Evolutionary conservation across 2,888 invertebrate species (phyloP).

Genomic region (Mythimna ferrago): DNA sequence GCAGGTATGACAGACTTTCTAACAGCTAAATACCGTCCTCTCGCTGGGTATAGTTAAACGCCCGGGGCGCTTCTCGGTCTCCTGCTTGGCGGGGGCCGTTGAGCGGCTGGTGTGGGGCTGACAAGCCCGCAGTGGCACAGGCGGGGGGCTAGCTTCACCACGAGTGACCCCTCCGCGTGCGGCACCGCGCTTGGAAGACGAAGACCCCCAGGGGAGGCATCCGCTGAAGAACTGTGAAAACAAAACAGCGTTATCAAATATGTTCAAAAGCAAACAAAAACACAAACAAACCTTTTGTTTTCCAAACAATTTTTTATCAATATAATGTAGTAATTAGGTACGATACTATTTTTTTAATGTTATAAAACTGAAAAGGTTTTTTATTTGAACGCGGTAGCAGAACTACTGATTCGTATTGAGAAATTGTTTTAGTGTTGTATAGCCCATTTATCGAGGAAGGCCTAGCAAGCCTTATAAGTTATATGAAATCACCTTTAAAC

Average conservation of each 20-base stretch:
- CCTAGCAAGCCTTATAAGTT: no score
- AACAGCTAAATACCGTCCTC: slow-evolving; percentile 39
- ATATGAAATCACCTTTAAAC: no score
- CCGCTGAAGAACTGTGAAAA: slow-evolving; percentile 47
- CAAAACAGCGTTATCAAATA: slow-evolving; percentile 27
- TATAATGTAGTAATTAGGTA: no score
- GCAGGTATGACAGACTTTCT: background rate
- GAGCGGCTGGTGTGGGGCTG: slow-evolving; percentile 49
- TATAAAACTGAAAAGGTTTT: no score
- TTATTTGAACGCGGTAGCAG: no score
- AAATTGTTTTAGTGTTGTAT: no score
- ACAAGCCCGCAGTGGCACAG: slow-evolving; percentile 33
- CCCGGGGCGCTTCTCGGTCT: slow-evolving; percentile 45
- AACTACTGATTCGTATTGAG: no score
- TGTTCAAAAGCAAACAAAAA: background rate
- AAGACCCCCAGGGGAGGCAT: slow-evolving; percentile 59
- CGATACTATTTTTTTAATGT: no score
- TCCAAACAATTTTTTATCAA: background rate
- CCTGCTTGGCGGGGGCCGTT: slow-evolving; percentile 35
- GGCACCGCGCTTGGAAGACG: slow-evolving; percentile 49
- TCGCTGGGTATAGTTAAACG: slow-evolving; percentile 42
- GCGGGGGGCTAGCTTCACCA: slow-evolving; percentile 35
- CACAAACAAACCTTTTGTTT: slow-evolving; percentile 24
- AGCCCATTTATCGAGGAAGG: no score
- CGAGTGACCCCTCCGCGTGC: slow-evolving; percentile 25